Percentiles rank a stretch among this genome's conserved stretches.
Evolutionary conservation across 2,113 vertebrate species (phyloP).

Genomic region (Rana temporaria): DNA sequence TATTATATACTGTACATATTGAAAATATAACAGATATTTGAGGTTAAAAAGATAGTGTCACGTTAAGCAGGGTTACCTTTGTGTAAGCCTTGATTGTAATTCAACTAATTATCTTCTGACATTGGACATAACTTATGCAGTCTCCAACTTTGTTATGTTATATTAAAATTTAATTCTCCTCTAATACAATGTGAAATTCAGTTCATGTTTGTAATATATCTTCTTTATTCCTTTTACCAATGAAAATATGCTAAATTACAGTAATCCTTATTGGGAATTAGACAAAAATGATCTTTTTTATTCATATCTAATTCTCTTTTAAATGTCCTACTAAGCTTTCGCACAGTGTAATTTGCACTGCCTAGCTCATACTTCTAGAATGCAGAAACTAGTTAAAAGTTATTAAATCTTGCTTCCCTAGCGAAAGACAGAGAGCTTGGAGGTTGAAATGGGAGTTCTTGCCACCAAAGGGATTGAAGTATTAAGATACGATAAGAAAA

Average conservation of each 20-base stretch:
- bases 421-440: slow-evolving; percentile 14
- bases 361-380: slow-evolving; percentile 25
- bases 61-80: neutral
- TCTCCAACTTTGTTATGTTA: neutral
- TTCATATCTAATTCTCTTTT: slow-evolving; percentile 34
- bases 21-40: too few species aligned
- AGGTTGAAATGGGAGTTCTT: slow-evolving; percentile 8
- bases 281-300: slow-evolving; percentile 11
- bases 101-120: slow-evolving; percentile 34
- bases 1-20: too few species aligned
- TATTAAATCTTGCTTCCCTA: slow-evolving; percentile 33
- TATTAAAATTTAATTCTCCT: slow-evolving; percentile 4
- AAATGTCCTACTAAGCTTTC: slow-evolving; percentile 45
- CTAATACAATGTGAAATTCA: slow-evolving; percentile 23
- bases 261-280: slow-evolving; percentile 48
- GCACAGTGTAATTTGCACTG: slow-evolving; percentile 10
- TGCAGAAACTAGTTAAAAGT: slow-evolving; percentile 8
- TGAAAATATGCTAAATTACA: slow-evolving; percentile 42
- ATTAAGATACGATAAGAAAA: neutral
- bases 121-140: slow-evolving; percentile 3
- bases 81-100: neutral
- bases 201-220: slow-evolving; percentile 29
- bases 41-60: neutral
- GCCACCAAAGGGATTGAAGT: slow-evolving; percentile 3
- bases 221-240: slow-evolving; percentile 36